Base-by-base conservation (phyloP, 2,888 invertebrate genomes). In the Ophion ventricosus region DNA sequence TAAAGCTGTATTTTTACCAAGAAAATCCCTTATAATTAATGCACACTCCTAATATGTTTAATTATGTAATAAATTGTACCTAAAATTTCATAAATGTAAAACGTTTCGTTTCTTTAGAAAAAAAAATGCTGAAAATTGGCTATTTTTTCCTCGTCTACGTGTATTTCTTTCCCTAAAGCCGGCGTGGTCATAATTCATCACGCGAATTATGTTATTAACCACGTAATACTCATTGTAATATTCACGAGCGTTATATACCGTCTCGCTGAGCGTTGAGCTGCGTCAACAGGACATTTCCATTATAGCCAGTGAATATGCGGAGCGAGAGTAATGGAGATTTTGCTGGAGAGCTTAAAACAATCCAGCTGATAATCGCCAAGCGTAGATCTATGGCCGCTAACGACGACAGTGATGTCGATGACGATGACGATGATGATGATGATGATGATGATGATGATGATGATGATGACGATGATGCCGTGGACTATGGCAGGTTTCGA, bases 151-250 rank as follows among this genome's bases (percentile, higher is more conserved):
- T n/a, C n/a, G n/a, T n/a, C n/a, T n/a, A n/a, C n/a, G n/a, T n/a
- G n/a, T n/a, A n/a, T n/a, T n/a, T n/a, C n/a, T n/a, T n/a, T 29
- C 64, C 40, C 61, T n/a, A 63, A 56, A 26, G 54, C 64, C 54
- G 29, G 57, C 67, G 14, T 40, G 77, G 40, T 80, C 56, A 67
- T 80, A 77, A 75, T 75, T 75, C 75, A 75, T 75, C 63, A 20
- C 63, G 29, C 49, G 64, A 75, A 83, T 78, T 74, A 74, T 78
- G 77, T 81, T 78, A 84, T 77, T 49, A 72, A 80, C 70, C 74
- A 26, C 80, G 63, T 64, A 80, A 78, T 74, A 81, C 75, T 75
- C 66, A 74, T 75, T 81, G 78, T 72, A 81, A 79, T 81, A 75
- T 81, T 84, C 78, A 78, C 78, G 70, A 79, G 25, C 70, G 35